Percentiles rank a stretch among this genome's conserved stretches.
phyloP scores from a whole-genome alignment of 2,113 vertebrate genomes.

The Xyrauchen texanus region DNA sequence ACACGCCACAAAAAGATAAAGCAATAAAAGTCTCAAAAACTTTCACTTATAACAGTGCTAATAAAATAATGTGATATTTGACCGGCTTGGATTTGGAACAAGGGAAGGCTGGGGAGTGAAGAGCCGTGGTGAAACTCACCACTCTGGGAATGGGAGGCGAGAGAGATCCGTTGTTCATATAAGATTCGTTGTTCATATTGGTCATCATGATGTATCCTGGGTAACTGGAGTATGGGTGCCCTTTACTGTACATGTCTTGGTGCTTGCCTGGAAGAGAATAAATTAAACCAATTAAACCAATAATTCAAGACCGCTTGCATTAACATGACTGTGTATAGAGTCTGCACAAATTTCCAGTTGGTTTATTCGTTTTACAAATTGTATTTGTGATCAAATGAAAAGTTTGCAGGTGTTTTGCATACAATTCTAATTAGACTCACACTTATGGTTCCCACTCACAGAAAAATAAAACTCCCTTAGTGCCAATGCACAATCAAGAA shows the following conservation, averaged over 20 bases:
- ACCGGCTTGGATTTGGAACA: too few relatives aligned
- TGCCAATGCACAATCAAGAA: too few relatives aligned
- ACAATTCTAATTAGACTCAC: too few relatives aligned
- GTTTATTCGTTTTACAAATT: too few relatives aligned
- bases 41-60: too few relatives aligned
- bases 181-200: conserved; percentile 91
- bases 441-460: too few relatives aligned
- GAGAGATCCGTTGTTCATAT: conserved; percentile 96
- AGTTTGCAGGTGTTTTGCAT: too few relatives aligned
- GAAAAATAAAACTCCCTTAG: too few relatives aligned
- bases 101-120: neutral
- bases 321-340: neutral
- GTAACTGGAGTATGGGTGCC: conserved; percentile 87
- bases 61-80: too few relatives aligned
- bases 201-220: conserved; percentile 99
- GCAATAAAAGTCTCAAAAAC: too few relatives aligned
- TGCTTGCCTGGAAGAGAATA: conserved; percentile 79
- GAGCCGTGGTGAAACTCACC: conserved; percentile 79
- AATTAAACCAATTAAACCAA: conserved; percentile 23
- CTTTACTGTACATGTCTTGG: conserved; percentile 93
- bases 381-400: too few relatives aligned
- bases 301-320: neutral
- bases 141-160: conserved; percentile 96
- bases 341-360: too few relatives aligned
- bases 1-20: neutral